phyloP scores from a whole-genome alignment of 2,888 invertebrate species.

The Orthosia gracilis region DNA sequence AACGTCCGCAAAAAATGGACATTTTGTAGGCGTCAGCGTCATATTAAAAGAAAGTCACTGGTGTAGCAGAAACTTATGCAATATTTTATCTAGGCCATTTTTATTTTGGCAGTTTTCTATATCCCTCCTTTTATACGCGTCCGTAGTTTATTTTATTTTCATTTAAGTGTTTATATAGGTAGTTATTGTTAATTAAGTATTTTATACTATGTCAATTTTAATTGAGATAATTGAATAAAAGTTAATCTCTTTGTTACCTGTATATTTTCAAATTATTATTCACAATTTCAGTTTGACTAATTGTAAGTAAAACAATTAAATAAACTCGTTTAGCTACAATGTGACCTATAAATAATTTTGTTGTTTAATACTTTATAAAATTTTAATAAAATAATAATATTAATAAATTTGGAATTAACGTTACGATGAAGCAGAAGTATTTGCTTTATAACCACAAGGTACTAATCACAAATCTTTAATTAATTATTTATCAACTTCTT shows the following conservation, averaged over 20 bases:
- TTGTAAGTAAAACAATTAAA: too few relatives aligned
- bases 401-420: too few relatives aligned
- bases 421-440: too few relatives aligned
- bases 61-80: constrained; percentile 10
- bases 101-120: not conserved
- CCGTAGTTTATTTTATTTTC: too few relatives aligned
- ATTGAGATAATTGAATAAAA: too few relatives aligned
- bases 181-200: too few relatives aligned
- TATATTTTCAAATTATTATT: not conserved
- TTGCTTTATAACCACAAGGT: not conserved
- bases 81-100: constrained; percentile 19
- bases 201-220: too few relatives aligned
- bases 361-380: not conserved
- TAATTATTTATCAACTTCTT: not conserved
- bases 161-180: too few relatives aligned
- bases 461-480: not conserved
- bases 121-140: too few relatives aligned
- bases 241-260: too few relatives aligned
- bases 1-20: constrained; percentile 12
- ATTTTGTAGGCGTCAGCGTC: constrained; percentile 26
- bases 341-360: not conserved
- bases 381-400: too few relatives aligned
- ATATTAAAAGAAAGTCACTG: constrained; percentile 14
- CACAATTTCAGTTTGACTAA: not conserved
- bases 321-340: too few relatives aligned